phyloP scores from a whole-genome alignment of 1,140 invertebrate genomes.

The Dinoponera quadriceps region DNA sequence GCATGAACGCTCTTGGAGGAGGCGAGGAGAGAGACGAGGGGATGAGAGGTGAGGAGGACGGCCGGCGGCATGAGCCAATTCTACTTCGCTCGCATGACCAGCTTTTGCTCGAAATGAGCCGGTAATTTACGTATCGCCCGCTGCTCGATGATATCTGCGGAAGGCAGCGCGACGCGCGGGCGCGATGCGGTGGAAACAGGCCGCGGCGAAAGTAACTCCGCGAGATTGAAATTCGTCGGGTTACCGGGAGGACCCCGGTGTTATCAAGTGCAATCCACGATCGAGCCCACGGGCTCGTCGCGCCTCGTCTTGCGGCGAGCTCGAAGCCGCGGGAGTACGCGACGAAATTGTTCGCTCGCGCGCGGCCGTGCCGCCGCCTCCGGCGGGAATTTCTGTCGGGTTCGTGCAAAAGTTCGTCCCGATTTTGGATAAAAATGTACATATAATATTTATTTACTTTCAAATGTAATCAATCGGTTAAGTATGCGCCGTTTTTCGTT shows the following conservation, averaged over 20 bases:
- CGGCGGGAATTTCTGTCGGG: no score
- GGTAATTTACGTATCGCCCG: constrained; percentile 59
- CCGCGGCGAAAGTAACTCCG: constrained; percentile 13
- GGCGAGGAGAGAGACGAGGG: constrained; percentile 4
- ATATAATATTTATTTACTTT: no score
- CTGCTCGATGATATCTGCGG: constrained; percentile 61
- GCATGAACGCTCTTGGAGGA: constrained; percentile 60
- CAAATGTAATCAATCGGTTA: no score
- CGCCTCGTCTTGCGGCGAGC: constrained; percentile 4
- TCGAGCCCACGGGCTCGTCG: constrained; percentile 30
- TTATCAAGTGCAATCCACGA: constrained; percentile 38
- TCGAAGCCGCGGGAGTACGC: constrained; percentile 7
- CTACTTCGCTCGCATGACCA: constrained; percentile 60
- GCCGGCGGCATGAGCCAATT: constrained; percentile 35
- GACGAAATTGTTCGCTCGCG: constrained; percentile 3
- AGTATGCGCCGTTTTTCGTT: no score
- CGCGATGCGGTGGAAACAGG: neutral
- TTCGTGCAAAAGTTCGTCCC: no score
- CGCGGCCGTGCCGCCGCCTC: neutral
- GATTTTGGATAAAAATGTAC: no score
- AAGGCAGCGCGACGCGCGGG: constrained; percentile 55
- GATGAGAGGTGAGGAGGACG: constrained; percentile 28
- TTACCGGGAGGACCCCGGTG: constrained; percentile 43
- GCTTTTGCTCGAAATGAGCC: constrained; percentile 23
- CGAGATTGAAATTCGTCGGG: constrained; percentile 67